phyloP scores from a whole-genome alignment of 2,797 vertebrate genomes.

The Pogoniulus pusillus region DNA sequence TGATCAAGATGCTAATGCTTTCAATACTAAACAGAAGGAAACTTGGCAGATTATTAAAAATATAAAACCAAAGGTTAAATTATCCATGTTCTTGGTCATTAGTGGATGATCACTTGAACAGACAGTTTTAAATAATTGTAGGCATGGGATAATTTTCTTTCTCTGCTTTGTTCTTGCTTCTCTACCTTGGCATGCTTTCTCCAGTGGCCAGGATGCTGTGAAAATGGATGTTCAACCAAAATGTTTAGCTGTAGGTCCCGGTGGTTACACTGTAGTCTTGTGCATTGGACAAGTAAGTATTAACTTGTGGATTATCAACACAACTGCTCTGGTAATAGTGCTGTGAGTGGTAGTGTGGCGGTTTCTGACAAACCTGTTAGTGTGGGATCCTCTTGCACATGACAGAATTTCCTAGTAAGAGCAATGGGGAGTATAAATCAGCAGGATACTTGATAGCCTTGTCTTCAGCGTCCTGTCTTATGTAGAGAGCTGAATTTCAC shows the following conservation, averaged over 20 bases:
- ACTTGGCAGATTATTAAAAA: background rate
- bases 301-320: background rate
- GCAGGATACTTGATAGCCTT: background rate
- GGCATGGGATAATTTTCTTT: background rate
- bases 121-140: background rate
- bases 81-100: background rate
- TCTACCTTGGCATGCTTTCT: rapidly evolving
- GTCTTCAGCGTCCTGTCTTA: background rate
- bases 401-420: background rate
- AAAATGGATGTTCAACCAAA: slow-evolving; percentile 96
- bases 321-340: background rate
- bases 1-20: background rate
- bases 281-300: slow-evolving; percentile 90
- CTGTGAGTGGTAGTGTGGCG: background rate
- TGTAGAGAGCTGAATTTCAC: background rate
- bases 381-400: background rate
- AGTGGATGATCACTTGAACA: background rate
- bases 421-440: background rate
- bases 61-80: background rate
- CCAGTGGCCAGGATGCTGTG: slow-evolving; percentile 86
- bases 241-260: slow-evolving; percentile 82
- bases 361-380: background rate
- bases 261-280: slow-evolving; percentile 84
- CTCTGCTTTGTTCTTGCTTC: background rate
- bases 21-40: background rate